Evolutionary conservation across 64 coral and sea anemone species (phyloP).

Genomic region (Dendrophyllia cribrosa): DNA sequence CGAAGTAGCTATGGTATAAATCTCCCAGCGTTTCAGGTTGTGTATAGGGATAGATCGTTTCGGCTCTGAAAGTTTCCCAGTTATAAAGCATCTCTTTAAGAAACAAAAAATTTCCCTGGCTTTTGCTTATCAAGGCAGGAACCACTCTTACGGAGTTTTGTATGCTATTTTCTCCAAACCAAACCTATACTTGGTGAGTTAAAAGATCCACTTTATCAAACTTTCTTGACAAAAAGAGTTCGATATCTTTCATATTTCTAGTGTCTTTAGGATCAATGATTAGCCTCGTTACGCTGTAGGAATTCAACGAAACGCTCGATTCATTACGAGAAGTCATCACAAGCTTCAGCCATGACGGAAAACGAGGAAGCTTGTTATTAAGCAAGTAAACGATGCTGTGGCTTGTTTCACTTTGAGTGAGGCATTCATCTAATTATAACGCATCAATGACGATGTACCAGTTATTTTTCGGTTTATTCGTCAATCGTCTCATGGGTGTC

Average conservation of each 20-base stretch:
- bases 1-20: slow-evolving; percentile 79
- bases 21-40: slow-evolving; percentile 57
- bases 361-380: too few relatives aligned
- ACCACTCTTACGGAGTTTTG: slow-evolving; percentile 7
- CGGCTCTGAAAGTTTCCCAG: not conserved
- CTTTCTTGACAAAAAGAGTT: slow-evolving; percentile 34
- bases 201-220: slow-evolving; percentile 46
- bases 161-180: slow-evolving; percentile 8
- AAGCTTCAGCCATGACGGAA: too few relatives aligned
- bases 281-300: slow-evolving; percentile 16
- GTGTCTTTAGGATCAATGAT: slow-evolving; percentile 43
- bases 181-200: not conserved
- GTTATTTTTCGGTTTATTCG: not conserved
- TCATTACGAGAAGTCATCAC: slow-evolving; percentile 68
- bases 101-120: slow-evolving; percentile 84
- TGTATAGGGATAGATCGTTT: not conserved
- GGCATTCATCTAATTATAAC: slow-evolving; percentile 53
- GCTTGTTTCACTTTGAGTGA: too few relatives aligned
- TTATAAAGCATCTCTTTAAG: slow-evolving; percentile 78
- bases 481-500: slow-evolving; percentile 34
- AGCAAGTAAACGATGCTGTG: too few relatives aligned
- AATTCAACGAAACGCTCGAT: slow-evolving; percentile 20
- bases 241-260: slow-evolving; percentile 70
- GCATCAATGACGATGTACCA: slow-evolving; percentile 68
- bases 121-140: slow-evolving; percentile 37